phyloP scores from a whole-genome alignment of 2,888 invertebrate species.

The Cheilosia grossa region DNA sequence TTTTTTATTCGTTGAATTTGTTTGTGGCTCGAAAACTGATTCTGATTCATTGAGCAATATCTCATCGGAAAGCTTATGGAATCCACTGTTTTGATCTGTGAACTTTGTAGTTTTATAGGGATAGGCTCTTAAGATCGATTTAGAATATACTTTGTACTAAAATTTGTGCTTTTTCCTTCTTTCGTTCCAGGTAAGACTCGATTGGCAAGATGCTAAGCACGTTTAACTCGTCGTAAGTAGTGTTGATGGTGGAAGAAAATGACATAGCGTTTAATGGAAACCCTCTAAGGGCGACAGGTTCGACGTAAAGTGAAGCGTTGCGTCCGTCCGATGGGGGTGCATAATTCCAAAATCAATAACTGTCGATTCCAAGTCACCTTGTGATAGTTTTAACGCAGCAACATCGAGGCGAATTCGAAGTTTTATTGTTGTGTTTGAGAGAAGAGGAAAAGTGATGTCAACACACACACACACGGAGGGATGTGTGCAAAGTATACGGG shows the following conservation, averaged over 20 bases:
- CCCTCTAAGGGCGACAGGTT: conserved; percentile 58
- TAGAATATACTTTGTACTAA: neutral
- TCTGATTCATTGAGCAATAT: conserved; percentile 19
- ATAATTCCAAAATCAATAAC: conserved; percentile 66
- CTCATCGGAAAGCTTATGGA: conserved; percentile 8
- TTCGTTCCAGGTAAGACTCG: conserved; percentile 60
- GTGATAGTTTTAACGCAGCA: conserved; percentile 52
- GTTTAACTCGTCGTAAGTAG: conserved; percentile 35
- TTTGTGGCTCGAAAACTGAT: conserved; percentile 16
- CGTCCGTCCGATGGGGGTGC: neutral
- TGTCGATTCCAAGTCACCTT: conserved; percentile 60
- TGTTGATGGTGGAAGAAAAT: conserved; percentile 6
- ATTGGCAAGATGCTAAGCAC: conserved; percentile 8
- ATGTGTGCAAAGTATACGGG: neutral
- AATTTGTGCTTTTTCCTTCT: conserved; percentile 17
- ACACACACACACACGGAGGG: neutral
- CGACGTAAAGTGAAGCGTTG: conserved; percentile 12
- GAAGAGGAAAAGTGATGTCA: conserved; percentile 9
- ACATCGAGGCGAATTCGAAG: conserved; percentile 21
- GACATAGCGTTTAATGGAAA: conserved; percentile 60
- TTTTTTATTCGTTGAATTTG: conserved; percentile 15
- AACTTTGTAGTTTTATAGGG: conserved; percentile 25
- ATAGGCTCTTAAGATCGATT: conserved; percentile 30
- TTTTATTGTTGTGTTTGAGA: conserved; percentile 4
- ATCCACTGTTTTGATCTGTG: conserved; percentile 19